Percentiles rank a stretch among this genome's conserved stretches.
Conservation (phyloP, 2,888 invertebrate species). For the Acrobasis suavella region DNA sequence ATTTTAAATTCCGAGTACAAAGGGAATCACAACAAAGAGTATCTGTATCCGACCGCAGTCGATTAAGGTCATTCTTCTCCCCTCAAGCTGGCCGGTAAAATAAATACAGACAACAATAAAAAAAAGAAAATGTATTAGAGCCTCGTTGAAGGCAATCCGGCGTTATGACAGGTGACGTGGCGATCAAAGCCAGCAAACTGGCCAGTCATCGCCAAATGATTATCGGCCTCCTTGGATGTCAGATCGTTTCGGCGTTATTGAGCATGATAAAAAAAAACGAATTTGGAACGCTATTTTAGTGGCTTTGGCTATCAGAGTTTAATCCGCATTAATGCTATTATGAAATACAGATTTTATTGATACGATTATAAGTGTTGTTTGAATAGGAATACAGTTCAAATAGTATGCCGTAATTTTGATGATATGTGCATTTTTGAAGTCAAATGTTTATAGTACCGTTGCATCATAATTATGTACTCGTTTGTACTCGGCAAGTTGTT, state of each 20-base stretch:
- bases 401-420: too few relatives aligned
- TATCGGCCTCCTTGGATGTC: constrained; percentile 57
- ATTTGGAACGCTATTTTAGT: constrained; percentile 23
- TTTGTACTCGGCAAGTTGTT: too few relatives aligned
- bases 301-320: constrained; percentile 24
- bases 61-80: constrained; percentile 59
- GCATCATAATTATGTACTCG: too few relatives aligned
- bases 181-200: constrained; percentile 58
- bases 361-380: neutral
- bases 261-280: constrained; percentile 38
- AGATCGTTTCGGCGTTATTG: constrained; percentile 49
- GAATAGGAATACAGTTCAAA: too few relatives aligned
- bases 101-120: constrained; percentile 61
- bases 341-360: neutral
- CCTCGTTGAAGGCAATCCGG: constrained; percentile 58
- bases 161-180: constrained; percentile 71
- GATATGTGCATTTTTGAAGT: too few relatives aligned
- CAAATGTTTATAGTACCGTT: too few relatives aligned
- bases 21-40: constrained; percentile 30
- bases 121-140: constrained; percentile 47
- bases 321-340: constrained; percentile 19
- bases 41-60: constrained; percentile 45
- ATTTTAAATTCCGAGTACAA: constrained; percentile 24
- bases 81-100: constrained; percentile 49
- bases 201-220: constrained; percentile 72